Conservation (phyloP, 2,113 vertebrate species). For the Ammodytes marinus region DNA sequence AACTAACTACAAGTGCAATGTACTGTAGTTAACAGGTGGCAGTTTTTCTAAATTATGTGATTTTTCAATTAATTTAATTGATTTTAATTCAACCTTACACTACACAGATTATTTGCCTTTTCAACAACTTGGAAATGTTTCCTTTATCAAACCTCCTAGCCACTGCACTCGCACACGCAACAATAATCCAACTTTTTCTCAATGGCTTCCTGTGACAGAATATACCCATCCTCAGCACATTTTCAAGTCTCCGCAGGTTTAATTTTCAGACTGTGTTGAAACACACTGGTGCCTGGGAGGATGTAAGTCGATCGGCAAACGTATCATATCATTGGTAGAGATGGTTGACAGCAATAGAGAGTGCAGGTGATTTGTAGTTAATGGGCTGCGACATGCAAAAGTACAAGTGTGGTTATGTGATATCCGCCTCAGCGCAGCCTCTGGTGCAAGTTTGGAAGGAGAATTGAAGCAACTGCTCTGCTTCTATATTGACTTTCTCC, state of each 20-base stretch:
- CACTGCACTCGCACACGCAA: too few relatives aligned
- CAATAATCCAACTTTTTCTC: background rate
- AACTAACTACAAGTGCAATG: too few relatives aligned
- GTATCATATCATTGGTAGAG: slow-evolving; percentile 23
- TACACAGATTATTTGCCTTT: background rate
- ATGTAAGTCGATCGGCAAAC: slow-evolving; percentile 40
- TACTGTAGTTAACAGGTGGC: too few relatives aligned
- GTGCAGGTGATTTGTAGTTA: slow-evolving; percentile 52
- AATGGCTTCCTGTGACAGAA: background rate
- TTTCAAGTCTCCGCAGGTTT: slow-evolving; percentile 50
- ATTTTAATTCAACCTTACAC: background rate
- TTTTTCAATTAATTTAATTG: too few relatives aligned
- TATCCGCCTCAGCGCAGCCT: background rate
- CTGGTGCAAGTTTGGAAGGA: background rate
- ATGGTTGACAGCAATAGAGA: slow-evolving; percentile 12
- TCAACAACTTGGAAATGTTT: background rate
- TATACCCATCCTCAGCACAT: background rate
- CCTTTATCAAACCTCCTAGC: background rate
- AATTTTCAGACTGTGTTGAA: background rate
- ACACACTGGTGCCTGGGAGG: slow-evolving; percentile 32
- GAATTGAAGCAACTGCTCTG: background rate
- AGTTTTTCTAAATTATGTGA: too few relatives aligned
- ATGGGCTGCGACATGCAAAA: slow-evolving; percentile 14
- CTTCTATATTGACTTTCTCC: slow-evolving; percentile 54
- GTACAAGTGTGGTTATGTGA: slow-evolving; percentile 13